Evolutionary conservation across 2,888 invertebrate genomes (phyloP).

Genomic region (Furcula furcula): DNA sequence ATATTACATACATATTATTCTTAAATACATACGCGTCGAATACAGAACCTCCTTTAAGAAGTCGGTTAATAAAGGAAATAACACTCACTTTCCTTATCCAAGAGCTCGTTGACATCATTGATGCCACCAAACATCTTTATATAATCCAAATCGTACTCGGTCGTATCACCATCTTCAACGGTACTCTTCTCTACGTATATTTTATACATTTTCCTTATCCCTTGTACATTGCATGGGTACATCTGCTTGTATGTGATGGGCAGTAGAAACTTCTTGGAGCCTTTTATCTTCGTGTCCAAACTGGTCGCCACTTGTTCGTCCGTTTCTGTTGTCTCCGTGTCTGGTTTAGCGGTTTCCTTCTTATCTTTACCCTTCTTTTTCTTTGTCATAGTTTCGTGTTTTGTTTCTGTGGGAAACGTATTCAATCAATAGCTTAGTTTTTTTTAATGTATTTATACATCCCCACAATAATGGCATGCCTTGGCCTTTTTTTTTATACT

Average conservation of each 20-base stretch:
- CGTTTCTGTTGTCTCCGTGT: slow-evolving; percentile 4
- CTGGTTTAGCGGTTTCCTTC: slow-evolving; percentile 9
- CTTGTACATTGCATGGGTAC: slow-evolving; percentile 13
- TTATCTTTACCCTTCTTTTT: slow-evolving; percentile 28
- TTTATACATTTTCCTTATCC: slow-evolving; percentile 35
- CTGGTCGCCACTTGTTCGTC: slow-evolving; percentile 26
- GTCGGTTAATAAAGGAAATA: neutral
- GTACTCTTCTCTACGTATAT: slow-evolving; percentile 31
- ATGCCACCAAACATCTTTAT: slow-evolving; percentile 60
- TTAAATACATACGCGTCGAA: too few relatives aligned
- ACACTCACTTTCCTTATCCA: slow-evolving; percentile 65
- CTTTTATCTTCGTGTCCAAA: slow-evolving; percentile 22
- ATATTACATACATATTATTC: too few relatives aligned
- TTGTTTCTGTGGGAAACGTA: slow-evolving; percentile 7
- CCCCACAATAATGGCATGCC: too few relatives aligned
- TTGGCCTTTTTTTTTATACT: too few relatives aligned
- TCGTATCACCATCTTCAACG: slow-evolving; percentile 1
- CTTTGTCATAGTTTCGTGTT: slow-evolving; percentile 10
- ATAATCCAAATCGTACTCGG: slow-evolving; percentile 37
- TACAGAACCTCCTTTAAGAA: too few relatives aligned
- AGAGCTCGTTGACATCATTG: slow-evolving; percentile 60
- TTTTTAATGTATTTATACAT: too few relatives aligned
- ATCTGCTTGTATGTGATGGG: slow-evolving; percentile 43
- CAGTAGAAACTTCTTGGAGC: slow-evolving; percentile 47
- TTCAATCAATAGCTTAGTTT: too few relatives aligned